A percentile compares a stretch with the other conserved stretches of the same genome.
These are phyloP conservation scores for Chionoecetes opilio DNA, from an alignment of 1,140 invertebrate species.

Conservation along the genomic window DNA sequence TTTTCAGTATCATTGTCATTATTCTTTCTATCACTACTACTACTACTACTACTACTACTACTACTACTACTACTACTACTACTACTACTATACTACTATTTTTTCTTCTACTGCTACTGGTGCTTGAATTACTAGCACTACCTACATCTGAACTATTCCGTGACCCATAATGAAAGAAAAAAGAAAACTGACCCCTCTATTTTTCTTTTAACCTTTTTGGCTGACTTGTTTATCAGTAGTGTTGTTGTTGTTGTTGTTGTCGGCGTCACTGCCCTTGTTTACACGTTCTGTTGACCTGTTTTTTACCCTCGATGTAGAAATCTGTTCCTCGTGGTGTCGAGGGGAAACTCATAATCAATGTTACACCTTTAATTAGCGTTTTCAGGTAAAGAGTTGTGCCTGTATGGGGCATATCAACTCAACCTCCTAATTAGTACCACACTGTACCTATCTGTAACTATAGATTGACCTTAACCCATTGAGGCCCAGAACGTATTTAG, in stretches of 20 bases:
- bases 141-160: too few relatives aligned
- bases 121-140: neutral
- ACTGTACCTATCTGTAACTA: neutral
- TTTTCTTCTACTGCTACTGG: neutral
- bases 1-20: neutral
- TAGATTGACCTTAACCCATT: too few relatives aligned
- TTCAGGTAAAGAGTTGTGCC: neutral
- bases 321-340: neutral
- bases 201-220: too few relatives aligned
- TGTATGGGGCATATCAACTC: neutral
- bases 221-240: too few relatives aligned
- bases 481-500: too few relatives aligned
- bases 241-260: too few relatives aligned
- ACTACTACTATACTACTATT: too few relatives aligned
- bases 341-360: constrained; percentile 5
- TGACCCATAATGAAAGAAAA: too few relatives aligned
- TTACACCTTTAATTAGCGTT: neutral
- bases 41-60: constrained; percentile 30
- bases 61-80: constrained; percentile 12
- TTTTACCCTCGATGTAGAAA: neutral
- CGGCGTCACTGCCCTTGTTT: neutral
- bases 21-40: neutral
- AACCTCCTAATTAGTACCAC: neutral
- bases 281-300: neutral
- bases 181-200: too few relatives aligned